Evolutionary conservation across 2,888 invertebrate species (phyloP).

Genomic region (Dorcus hopei): DNA sequence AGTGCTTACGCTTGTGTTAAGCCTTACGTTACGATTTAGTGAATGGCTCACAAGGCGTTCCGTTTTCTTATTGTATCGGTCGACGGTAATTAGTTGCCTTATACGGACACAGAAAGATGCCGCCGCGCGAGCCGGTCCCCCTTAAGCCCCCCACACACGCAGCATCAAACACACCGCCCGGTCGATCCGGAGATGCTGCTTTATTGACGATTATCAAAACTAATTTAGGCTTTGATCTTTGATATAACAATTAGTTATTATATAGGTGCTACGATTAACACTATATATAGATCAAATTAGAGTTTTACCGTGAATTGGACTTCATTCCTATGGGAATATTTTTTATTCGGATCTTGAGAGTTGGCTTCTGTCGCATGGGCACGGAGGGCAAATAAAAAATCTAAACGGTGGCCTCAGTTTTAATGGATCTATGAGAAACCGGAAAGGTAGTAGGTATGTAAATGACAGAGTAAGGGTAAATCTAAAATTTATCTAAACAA

Average conservation of each 20-base stretch:
- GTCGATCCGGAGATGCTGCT: conserved; percentile 29
- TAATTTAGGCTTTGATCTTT: conserved; percentile 41
- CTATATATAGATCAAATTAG: conserved; percentile 17
- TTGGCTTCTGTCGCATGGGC: not conserved
- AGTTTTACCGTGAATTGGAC: conserved; percentile 17
- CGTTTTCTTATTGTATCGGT: conserved; percentile 28
- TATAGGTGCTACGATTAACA: conserved; percentile 15
- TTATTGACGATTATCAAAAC: conserved; percentile 46
- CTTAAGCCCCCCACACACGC: conserved; percentile 31
- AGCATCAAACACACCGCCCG: conserved; percentile 40
- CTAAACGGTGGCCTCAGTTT: no score
- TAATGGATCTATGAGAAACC: no score
- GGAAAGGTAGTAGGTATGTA: no score
- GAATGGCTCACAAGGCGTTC: conserved; percentile 34
- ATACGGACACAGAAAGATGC: conserved; percentile 47
- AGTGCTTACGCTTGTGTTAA: no score
- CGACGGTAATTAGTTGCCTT: conserved; percentile 49
- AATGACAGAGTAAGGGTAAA: no score
- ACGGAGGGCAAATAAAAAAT: not conserved
- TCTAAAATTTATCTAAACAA: no score
- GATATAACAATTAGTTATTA: conserved; percentile 35
- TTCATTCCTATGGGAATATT: conserved; percentile 17
- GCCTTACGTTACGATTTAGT: conserved; percentile 18
- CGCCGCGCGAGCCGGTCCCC: conserved; percentile 43
- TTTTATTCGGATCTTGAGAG: not conserved